Evolutionary conservation across 64 coral and sea anemone species (phyloP).

Genomic region (Montipora cactus): DNA sequence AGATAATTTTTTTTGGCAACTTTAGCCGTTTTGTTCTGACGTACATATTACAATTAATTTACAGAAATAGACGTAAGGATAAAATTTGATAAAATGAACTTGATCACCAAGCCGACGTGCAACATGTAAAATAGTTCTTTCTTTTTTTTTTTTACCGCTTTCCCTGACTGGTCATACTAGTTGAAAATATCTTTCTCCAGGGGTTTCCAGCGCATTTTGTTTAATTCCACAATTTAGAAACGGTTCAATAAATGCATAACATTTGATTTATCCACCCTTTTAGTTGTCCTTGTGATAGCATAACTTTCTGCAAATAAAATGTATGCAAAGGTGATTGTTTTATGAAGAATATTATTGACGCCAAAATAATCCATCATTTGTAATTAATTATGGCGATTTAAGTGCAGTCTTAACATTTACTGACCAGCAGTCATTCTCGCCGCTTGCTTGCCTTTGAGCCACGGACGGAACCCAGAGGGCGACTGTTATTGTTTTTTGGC

Average conservation of each 20-base stretch:
- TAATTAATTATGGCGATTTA: too few species aligned
- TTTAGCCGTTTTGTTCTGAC: conserved; percentile 3
- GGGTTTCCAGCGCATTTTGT: not conserved
- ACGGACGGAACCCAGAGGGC: too few species aligned
- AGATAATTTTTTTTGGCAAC: not conserved
- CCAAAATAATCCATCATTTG: too few species aligned
- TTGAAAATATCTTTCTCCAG: not conserved
- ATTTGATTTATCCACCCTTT: not conserved
- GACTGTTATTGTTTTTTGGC: too few species aligned
- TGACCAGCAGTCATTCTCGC: too few species aligned
- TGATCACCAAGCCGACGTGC: not conserved
- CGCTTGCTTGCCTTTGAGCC: not conserved
- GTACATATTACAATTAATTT: not conserved
- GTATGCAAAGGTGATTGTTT: too few species aligned
- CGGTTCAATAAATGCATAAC: not conserved
- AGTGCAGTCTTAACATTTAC: too few species aligned
- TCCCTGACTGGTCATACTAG: not conserved
- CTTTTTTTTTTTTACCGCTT: not conserved
- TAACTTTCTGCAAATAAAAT: too few species aligned
- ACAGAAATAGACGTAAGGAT: not conserved
- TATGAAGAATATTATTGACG: too few species aligned
- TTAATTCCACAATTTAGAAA: not conserved
- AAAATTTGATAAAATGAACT: conserved; percentile 5
- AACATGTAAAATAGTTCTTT: not conserved
- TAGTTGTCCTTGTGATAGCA: not conserved